A percentile compares a stretch with the other conserved stretches of the same genome.
phyloP scores from a whole-genome alignment of 2,113 vertebrate genomes.

The Phodopus roborovskii region DNA sequence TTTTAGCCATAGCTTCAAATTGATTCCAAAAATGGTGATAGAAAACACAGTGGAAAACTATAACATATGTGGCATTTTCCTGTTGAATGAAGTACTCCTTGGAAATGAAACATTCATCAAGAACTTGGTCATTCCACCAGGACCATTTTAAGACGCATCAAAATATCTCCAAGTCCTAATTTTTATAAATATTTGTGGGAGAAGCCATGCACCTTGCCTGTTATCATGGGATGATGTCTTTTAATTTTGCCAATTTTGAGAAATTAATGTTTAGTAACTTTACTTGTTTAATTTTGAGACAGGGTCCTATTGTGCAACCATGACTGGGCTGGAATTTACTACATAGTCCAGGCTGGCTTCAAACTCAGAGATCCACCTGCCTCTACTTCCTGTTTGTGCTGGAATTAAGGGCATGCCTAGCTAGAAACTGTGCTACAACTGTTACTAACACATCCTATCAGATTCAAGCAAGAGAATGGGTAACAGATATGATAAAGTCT shows the following conservation, averaged over 20 bases:
- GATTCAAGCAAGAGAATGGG: background rate
- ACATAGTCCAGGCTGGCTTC: background rate
- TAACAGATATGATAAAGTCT: background rate
- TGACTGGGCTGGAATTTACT: background rate
- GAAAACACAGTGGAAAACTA: constrained; percentile 62
- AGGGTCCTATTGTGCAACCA: background rate
- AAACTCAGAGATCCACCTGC: background rate
- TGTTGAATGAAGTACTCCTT: constrained; percentile 58
- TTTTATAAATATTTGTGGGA: constrained; percentile 30
- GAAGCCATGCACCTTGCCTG: background rate
- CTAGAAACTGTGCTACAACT: background rate
- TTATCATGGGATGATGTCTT: background rate
- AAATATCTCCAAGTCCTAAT: constrained; percentile 35
- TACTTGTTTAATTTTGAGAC: background rate
- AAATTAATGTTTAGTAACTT: constrained; percentile 38
- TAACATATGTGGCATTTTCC: constrained; percentile 57
- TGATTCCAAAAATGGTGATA: constrained; percentile 67
- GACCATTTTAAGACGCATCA: background rate
- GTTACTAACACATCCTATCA: background rate
- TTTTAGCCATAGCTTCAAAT: constrained; percentile 67
- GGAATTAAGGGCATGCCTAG: background rate
- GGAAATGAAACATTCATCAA: constrained; percentile 52
- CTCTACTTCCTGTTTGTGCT: background rate
- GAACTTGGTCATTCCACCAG: constrained; percentile 51
- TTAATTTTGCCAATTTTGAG: constrained; percentile 47